Conservation (phyloP, 2,888 invertebrate species). For the Agonum fuliginosum region DNA sequence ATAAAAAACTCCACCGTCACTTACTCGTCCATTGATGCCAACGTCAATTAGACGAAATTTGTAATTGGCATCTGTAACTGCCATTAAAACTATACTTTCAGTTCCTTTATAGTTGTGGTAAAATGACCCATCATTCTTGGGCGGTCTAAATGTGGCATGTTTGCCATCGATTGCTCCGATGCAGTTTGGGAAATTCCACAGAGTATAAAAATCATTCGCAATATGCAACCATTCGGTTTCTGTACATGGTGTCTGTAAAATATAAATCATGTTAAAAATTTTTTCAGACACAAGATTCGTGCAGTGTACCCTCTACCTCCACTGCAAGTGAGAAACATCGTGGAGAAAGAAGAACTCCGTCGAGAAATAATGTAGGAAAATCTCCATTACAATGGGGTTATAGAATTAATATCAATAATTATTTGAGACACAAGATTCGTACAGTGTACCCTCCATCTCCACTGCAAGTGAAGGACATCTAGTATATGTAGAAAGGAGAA, state of each 20-base stretch:
- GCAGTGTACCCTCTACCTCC: too few species aligned
- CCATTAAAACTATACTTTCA: slow-evolving; percentile 50
- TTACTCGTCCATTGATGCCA: slow-evolving; percentile 30
- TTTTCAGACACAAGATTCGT: slow-evolving; percentile 8
- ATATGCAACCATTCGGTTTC: slow-evolving; percentile 41
- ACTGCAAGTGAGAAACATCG: not conserved
- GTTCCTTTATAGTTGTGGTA: slow-evolving; percentile 22
- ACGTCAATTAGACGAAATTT: slow-evolving; percentile 15
- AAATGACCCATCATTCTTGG: slow-evolving; percentile 6
- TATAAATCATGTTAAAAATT: not conserved
- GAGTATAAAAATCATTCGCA: slow-evolving; percentile 15
- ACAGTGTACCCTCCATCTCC: too few species aligned
- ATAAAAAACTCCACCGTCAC: slow-evolving; percentile 51
- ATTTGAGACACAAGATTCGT: too few species aligned
- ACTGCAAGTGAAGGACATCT: not conserved
- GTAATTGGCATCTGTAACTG: slow-evolving; percentile 51
- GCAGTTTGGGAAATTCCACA: slow-evolving; percentile 59
- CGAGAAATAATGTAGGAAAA: too few species aligned
- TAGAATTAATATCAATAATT: too few species aligned
- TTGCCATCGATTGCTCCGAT: slow-evolving; percentile 57
- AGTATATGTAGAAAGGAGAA: not conserved
- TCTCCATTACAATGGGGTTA: too few species aligned
- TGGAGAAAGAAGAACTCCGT: too few species aligned
- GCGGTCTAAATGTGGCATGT: slow-evolving; percentile 40
- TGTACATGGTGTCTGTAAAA: slow-evolving; percentile 38